Base-by-base conservation (phyloP, 2,888 invertebrate species). In the Xestia sexstrigata region DNA sequence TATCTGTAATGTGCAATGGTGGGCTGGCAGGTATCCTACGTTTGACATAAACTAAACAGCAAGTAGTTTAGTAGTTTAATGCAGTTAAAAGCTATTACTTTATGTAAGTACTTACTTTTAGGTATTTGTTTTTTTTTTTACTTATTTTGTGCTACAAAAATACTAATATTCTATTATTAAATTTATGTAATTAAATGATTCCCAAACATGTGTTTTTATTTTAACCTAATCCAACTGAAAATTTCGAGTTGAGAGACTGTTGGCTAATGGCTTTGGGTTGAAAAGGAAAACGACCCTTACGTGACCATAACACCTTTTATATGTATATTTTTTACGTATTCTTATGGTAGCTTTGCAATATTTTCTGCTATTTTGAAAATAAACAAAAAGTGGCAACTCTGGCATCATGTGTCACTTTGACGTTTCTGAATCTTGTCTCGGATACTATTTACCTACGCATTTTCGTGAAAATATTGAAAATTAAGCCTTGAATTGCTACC, bases 381-480 rank as follows among this genome's bases (percentile, higher is more conserved):
- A n/a, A 35, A 7, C 2, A 15, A 13, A 62, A 20, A 1, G 0
- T 84, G 71, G 81, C 76, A 86, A 87, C 82, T 69, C 70, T 73
- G 6, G 0, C 8, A 9, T 42, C n/a, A 20, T 58, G 72, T 91
- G 90, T 92, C 89, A 89, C 60, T 69, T 87, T 92, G 93, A 93
- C 93, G 75, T 91, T 89, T 88, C 70, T 68, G 65, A 75, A 78
- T 86, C 82, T 88, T 66, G 70, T 85, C 84, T 89, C 35, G 47
- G 73, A 77, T 82, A 76, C 81, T 93, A 92, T 93, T 91, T 92
- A 91, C 89, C 90, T 91, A 93, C 93, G 92, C 91, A 93, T 91
- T 91, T 91, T 87, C 83, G 81, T 83, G 76, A 76, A 83, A 82
- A 78, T 82, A 80, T 74, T 80, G 81, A 74, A 87, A 87, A 89